Conservation (phyloP, 2,888 invertebrate species). For the Stenodema calcarata region DNA sequence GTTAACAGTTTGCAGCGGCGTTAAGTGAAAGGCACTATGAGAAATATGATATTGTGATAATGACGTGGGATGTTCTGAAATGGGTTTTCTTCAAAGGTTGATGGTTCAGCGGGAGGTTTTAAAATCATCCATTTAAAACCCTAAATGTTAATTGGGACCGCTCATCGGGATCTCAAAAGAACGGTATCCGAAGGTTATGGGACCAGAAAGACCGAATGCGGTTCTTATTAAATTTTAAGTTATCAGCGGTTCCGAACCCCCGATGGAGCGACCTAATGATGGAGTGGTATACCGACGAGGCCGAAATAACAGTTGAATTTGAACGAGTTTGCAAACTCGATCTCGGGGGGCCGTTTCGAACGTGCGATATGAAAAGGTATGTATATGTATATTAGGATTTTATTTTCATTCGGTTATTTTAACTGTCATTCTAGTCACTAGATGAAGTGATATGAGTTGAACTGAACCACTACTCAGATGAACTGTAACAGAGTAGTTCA, state of each 20-base stretch:
- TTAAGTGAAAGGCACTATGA: not conserved
- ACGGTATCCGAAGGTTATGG: not conserved
- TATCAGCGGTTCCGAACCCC: no score
- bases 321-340: not conserved
- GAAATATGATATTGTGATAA: not conserved
- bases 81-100: not conserved
- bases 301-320: not conserved
- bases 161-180: not conserved
- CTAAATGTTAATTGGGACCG: not conserved
- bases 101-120: not conserved
- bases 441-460: no score
- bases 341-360: not conserved
- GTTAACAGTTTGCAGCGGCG: not conserved
- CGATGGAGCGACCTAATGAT: not conserved
- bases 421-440: no score
- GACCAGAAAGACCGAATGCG: not conserved
- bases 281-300: not conserved
- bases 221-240: not conserved
- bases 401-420: no score
- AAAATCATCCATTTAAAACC: not conserved
- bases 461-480: no score
- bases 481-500: no score
- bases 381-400: no score
- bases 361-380: not conserved
- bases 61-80: not conserved